Base-by-base conservation (phyloP, 2,888 invertebrate species). In the Torymus auratus region DNA sequence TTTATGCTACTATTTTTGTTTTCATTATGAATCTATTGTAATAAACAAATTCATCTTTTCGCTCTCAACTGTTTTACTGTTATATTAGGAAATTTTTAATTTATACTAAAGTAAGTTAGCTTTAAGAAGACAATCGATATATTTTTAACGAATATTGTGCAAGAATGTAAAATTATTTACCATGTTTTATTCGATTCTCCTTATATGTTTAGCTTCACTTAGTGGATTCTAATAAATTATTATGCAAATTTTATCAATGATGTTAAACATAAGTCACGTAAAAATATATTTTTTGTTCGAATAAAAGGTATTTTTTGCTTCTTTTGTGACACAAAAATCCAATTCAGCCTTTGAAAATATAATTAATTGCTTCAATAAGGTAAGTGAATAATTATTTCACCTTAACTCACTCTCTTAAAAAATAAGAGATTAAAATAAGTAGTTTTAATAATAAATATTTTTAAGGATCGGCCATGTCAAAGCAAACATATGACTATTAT, bases 281-380 rank as follows among this genome's bases (percentile, higher is more conserved):
- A 73, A 64, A 73, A 73, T 73, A 73, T 73, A 73, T 73, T 73
- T 65, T 73, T 55, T 28, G 64, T 73, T 73, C 14, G 41, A 73
- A 64, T 73, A 73, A 20, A 28, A 52, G 53, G 11, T 1, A 50
- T 72, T 52, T 52, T 53, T 15, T 62, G 20, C 23, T 62, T 53
- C 11, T 52, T 62, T 62, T n/a, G 5, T 17, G 23, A 17, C 28
- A 58, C 28, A 23, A 62, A 62, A 15, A 64, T 41, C 14, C 14
- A 20, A n/a, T 41, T 28, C n/a, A 41, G 41, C 41, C 41, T 41
- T 41, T 41, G 7, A 41, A 41, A 7, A 41, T 41, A 41, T 7
- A 41, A 41, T 7, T 41, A 41, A 41, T 41, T 41, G 7, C 0
- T 41, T 41, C 41, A 41, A 7, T 5, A 41, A 41, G 41, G 41